Evolutionary conservation across 2,888 invertebrate species (phyloP), one percentile per base, ranked within the genome.

Genomic region (Lissonota sp.): DNA sequence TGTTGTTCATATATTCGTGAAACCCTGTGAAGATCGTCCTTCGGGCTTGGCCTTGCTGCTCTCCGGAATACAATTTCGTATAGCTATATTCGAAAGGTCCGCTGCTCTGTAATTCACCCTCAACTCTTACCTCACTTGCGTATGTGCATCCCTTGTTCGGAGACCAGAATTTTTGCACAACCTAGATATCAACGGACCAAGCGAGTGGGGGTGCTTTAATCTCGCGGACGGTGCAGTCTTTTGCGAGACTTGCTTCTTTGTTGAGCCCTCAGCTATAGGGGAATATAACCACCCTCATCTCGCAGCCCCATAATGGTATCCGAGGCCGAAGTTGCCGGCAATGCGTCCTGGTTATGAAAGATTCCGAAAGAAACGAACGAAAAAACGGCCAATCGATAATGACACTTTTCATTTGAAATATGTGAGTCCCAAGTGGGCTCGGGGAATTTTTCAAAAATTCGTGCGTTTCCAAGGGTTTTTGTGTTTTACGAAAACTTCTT

Each of bases 241-340:
- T 74, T 73, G 64, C 58, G 10, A 67, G 73, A 55, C 60, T 77
- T 74, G 73, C 60, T 81, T 70, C 81, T 81, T 81, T 81, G 77
- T 81, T 77, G 64, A 76, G 46, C 64, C 58, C 69, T 69, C 60
- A 55, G 69, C 53, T 73, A 80, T 77, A 77, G 75, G 70, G 40
- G 69, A n/a, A 53, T 6, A 53, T n/a, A 53, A 14, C 53, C 12
- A 53, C 53, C 53, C 16, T 5, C 53, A 26, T 26, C 53, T 16
- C 53, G 14, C n/a, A 6, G n/a, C 14, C 12, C 53, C 12, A 53
- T 53, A 14, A 10, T 44, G 44, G 44, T 44, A 53, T 14, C 26
- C 6, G 53, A n/a, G 16, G 58, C 40, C 51, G 26, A 66, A 71
- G 40, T 71, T 14, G 58, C 46, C 46, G 4, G 58, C 40, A 12